Evolutionary conservation across 1,140 invertebrate genomes (phyloP).

Genomic region (Andrena cerasifolii): DNA sequence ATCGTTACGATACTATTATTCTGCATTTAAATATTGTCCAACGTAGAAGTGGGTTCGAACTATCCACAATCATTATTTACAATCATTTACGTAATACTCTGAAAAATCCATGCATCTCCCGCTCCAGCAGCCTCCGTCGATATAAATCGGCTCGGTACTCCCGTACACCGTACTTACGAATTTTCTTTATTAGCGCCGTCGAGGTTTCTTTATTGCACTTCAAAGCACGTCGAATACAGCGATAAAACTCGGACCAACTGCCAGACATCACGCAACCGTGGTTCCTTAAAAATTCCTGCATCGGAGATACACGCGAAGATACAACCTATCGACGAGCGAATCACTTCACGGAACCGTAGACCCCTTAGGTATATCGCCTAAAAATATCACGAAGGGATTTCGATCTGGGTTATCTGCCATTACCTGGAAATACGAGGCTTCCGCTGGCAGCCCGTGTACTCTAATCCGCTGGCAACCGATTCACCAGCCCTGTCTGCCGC

Average conservation of each 20-base stretch:
- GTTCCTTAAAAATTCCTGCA: neutral
- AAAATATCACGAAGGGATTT: constrained; percentile 18
- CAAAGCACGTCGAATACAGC: neutral
- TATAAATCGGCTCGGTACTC: no score
- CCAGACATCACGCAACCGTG: neutral
- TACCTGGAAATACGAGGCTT: constrained; percentile 23
- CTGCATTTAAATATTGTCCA: no score
- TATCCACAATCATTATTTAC: no score
- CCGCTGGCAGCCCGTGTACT: neutral
- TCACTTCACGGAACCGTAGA: neutral
- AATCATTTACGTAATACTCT: no score
- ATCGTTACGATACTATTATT: no score
- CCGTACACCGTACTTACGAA: neutral
- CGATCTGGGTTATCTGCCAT: neutral
- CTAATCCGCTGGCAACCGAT: constrained; percentile 31
- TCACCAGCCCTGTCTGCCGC: constrained; percentile 31
- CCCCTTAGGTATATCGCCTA: no score
- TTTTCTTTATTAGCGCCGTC: neutral
- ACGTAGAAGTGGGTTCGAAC: no score
- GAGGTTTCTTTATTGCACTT: neutral
- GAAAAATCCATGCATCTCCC: no score
- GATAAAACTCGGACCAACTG: neutral
- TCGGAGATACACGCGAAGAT: neutral
- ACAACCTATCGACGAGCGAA: neutral
- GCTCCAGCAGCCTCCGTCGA: no score